phyloP scores from a whole-genome alignment of 2,797 vertebrate genomes.

The Poeciliopsis turneri region DNA sequence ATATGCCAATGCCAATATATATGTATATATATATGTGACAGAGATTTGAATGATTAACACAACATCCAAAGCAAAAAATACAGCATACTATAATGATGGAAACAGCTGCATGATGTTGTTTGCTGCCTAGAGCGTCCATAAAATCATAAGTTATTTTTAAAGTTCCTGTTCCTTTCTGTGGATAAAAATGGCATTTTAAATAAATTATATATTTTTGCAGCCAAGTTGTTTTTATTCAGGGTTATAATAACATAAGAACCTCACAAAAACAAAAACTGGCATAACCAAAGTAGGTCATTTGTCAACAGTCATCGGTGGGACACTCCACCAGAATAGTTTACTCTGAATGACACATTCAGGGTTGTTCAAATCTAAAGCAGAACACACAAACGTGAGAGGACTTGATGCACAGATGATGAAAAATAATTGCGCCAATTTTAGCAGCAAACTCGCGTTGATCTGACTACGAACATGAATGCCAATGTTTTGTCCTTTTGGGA shows the following conservation, averaged over 20 bases:
- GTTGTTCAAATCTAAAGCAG: slow-evolving; percentile 24
- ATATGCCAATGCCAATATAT: too few species aligned
- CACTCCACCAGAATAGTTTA: slow-evolving; percentile 35
- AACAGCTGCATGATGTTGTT: too few species aligned
- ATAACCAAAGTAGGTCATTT: slow-evolving; percentile 53
- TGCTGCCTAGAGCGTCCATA: too few species aligned
- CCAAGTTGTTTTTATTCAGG: neutral
- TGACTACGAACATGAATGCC: neutral
- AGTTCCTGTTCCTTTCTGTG: too few species aligned
- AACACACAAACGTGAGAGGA: slow-evolving; percentile 6
- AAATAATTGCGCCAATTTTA: neutral
- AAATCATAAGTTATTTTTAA: too few species aligned
- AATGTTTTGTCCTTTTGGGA: neutral
- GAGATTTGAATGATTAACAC: neutral
- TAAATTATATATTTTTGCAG: too few species aligned
- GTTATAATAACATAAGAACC: neutral
- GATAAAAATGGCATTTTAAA: neutral
- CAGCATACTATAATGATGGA: neutral
- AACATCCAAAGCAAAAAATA: neutral
- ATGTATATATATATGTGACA: neutral
- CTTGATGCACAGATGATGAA: neutral
- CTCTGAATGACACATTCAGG: slow-evolving; percentile 66
- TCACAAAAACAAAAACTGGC: slow-evolving; percentile 26
- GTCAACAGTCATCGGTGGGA: slow-evolving; percentile 50
- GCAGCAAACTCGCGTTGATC: neutral